Evolutionary conservation across 1,140 invertebrate genomes (phyloP).

Genomic region (Notospermus geniculatus): DNA sequence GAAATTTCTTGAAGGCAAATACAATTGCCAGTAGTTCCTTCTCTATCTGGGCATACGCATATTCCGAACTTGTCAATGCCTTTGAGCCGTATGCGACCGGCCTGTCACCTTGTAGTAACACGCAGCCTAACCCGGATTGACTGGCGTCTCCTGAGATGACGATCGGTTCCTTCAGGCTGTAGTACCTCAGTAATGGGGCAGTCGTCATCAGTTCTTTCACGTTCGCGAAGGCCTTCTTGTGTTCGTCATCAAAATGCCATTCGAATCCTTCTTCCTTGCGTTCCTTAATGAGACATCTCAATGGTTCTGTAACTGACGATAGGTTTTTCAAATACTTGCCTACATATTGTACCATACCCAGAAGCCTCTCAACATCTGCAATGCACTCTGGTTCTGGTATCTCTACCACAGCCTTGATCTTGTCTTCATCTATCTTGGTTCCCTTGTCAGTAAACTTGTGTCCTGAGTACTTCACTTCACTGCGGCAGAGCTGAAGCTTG

Average conservation of each 20-base stretch:
- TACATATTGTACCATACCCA: conserved; percentile 23
- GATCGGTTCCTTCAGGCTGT: too few relatives aligned
- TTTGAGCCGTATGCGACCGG: conserved; percentile 48
- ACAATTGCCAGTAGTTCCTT: conserved; percentile 24
- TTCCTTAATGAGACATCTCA: not conserved
- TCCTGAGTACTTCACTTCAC: conserved; percentile 28
- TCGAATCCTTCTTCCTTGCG: not conserved
- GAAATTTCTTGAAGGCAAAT: conserved; percentile 28
- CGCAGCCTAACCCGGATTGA: too few relatives aligned
- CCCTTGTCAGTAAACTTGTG: conserved; percentile 43
- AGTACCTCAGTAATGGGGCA: too few relatives aligned
- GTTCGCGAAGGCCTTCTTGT: not conserved
- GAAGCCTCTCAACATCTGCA: conserved; percentile 23
- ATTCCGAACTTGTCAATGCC: conserved; percentile 31
- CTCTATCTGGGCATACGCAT: conserved; percentile 25
- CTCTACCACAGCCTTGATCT: conserved; percentile 40
- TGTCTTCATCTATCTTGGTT: conserved; percentile 46
- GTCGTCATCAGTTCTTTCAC: not conserved
- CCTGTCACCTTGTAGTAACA: conserved; percentile 31
- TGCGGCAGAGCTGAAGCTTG: not conserved
- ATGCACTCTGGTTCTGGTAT: conserved; percentile 36
- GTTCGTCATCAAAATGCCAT: not conserved
- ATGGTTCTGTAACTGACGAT: not conserved
- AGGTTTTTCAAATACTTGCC: not conserved
- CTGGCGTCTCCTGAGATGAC: too few relatives aligned